These are phyloP conservation scores for Diplolepis rosae DNA, from an alignment of 2,888 invertebrate genomes.

Conservation along the genomic window DNA sequence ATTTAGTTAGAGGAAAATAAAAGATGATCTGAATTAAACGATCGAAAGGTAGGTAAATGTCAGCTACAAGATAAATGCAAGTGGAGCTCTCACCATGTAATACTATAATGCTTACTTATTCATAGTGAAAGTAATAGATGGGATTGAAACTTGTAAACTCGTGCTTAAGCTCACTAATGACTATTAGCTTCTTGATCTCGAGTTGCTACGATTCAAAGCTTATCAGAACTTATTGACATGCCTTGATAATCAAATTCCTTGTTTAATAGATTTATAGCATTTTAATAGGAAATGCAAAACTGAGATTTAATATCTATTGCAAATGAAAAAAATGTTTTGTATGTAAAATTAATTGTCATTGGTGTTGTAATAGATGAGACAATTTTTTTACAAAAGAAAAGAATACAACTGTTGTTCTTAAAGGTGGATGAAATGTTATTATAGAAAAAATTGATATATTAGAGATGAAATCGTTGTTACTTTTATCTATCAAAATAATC, in stretches of 20 bases:
- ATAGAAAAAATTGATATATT: no score
- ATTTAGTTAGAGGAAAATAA: no score
- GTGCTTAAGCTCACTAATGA: slow-evolving; percentile 17
- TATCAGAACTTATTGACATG: background rate
- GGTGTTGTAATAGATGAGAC: no score
- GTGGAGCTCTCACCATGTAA: background rate
- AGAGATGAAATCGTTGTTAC: no score
- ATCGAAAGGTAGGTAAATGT: slow-evolving; percentile 3
- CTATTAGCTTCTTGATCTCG: slow-evolving; percentile 2
- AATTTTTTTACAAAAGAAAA: no score
- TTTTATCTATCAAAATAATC: no score
- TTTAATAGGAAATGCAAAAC: no score
- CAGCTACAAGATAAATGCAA: background rate
- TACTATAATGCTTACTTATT: slow-evolving; percentile 16
- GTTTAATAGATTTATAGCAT: background rate
- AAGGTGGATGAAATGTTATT: no score
- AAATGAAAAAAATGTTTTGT: no score
- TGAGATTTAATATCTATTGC: no score
- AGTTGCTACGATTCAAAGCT: background rate
- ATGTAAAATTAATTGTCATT: no score
- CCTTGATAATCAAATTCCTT: background rate
- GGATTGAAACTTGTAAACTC: slow-evolving; percentile 15
- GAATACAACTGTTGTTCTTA: no score
- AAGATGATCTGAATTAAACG: background rate
- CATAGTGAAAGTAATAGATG: slow-evolving; percentile 21